Evolutionary conservation across 2,797 vertebrate species (phyloP).

Genomic region (Muraenolepis orangiensis): DNA sequence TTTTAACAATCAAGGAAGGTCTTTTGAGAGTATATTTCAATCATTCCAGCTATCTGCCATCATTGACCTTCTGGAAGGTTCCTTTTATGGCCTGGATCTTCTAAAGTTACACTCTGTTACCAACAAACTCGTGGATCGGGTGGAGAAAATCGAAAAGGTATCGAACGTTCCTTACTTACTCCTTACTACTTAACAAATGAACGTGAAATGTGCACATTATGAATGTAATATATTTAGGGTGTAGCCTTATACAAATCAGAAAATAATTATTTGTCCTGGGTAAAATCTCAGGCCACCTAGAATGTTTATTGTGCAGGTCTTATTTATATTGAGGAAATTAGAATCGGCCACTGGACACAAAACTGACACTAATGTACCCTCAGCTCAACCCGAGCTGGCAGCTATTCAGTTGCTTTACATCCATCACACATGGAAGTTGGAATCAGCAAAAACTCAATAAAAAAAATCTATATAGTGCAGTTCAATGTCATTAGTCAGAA

Average conservation of each 20-base stretch:
- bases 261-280: not conserved
- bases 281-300: not conserved
- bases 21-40: constrained; percentile 26
- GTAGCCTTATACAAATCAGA: not conserved
- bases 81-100: constrained; percentile 91
- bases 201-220: not conserved
- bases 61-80: constrained; percentile 88
- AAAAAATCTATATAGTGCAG: not conserved
- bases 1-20: not conserved
- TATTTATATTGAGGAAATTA: not conserved
- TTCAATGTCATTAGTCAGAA: not conserved
- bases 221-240: not conserved
- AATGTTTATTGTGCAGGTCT: constrained; percentile 4
- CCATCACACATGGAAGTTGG: not conserved
- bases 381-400: not conserved
- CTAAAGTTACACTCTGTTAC: constrained; percentile 89
- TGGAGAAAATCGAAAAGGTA: constrained; percentile 91
- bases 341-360: not conserved
- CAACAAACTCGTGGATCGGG: constrained; percentile 81
- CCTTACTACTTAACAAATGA: not conserved
- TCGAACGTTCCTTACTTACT: not conserved
- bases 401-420: not conserved
- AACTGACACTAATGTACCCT: not conserved
- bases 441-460: not conserved
- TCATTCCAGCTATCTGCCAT: constrained; percentile 83